phyloP scores from a whole-genome alignment of 2,113 vertebrate genomes.

The Fregata magnificens region DNA sequence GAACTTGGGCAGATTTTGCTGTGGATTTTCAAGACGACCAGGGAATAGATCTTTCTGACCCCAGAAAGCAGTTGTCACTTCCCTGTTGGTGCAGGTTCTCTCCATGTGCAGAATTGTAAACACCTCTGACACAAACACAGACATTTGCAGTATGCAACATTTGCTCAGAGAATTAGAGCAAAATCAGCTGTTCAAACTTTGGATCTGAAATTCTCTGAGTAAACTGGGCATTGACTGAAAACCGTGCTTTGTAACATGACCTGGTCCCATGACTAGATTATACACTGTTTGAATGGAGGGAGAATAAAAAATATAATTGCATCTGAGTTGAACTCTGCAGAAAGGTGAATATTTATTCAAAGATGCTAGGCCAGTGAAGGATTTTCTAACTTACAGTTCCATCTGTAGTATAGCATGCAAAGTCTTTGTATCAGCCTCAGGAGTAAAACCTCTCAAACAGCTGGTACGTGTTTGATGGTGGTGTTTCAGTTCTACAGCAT shows the following conservation, averaged over 20 bases:
- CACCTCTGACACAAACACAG: not conserved
- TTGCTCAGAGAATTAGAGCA: not conserved
- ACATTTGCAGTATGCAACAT: not conserved
- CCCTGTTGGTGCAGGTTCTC: not conserved
- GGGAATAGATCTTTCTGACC: not conserved
- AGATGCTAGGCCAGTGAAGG: not conserved
- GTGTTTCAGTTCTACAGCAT: fast-evolving
- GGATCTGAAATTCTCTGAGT: not conserved
- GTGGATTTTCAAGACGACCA: not conserved
- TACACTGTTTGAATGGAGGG: not conserved
- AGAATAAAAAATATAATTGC: not conserved
- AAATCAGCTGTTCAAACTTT: not conserved
- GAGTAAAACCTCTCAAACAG: not conserved
- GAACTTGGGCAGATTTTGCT: not conserved
- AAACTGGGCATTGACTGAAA: not conserved
- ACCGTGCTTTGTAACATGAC: not conserved
- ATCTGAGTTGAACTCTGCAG: not conserved
- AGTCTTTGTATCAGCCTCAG: not conserved
- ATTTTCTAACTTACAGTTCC: not conserved
- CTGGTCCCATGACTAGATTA: not conserved
- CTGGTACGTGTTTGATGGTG: not conserved
- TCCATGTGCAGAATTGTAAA: not conserved
- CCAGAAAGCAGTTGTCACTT: not conserved
- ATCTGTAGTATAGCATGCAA: not conserved
- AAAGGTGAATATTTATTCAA: not conserved